These are phyloP conservation scores for Cerceris ruficornis DNA, from an alignment of 2,888 invertebrate species.

Conservation along the genomic window DNA sequence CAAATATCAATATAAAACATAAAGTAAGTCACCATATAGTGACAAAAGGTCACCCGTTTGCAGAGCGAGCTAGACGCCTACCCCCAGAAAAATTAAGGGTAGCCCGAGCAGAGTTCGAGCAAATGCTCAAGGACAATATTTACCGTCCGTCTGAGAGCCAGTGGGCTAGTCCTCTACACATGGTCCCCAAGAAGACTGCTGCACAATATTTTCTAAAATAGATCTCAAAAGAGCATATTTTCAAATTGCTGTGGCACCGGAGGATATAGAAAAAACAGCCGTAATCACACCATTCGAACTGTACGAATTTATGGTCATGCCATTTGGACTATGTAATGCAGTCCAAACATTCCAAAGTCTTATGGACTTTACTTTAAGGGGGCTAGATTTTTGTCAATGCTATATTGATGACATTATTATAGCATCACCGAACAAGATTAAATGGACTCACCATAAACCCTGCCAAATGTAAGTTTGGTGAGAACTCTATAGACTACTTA, in stretches of 20 bases:
- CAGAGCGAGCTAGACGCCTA: slow-evolving; percentile 64
- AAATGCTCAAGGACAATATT: too few species aligned
- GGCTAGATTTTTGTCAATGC: not conserved
- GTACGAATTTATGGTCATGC: not conserved
- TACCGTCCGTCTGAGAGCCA: too few species aligned
- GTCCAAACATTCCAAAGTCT: not conserved
- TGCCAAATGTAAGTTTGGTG: too few species aligned
- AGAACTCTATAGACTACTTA: too few species aligned
- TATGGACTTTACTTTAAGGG: not conserved
- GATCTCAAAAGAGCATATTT: not conserved
- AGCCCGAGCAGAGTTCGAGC: too few species aligned
- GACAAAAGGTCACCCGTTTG: slow-evolving; percentile 69
- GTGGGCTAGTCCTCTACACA: slow-evolving; percentile 65
- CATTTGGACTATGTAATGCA: not conserved
- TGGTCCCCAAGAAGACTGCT: slow-evolving; percentile 25
- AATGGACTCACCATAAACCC: too few species aligned
- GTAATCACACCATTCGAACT: slow-evolving; percentile 14
- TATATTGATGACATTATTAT: not conserved
- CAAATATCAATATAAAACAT: slow-evolving; percentile 8
- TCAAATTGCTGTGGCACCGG: slow-evolving; percentile 9
- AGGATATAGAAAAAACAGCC: slow-evolving; percentile 13
- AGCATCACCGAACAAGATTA: too few species aligned
- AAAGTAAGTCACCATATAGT: slow-evolving; percentile 63
- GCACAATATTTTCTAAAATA: not conserved
- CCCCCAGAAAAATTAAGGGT: slow-evolving; percentile 63